Conservation (phyloP, 2,888 invertebrate genomes). For the Archaeoteleia sp. region DNA sequence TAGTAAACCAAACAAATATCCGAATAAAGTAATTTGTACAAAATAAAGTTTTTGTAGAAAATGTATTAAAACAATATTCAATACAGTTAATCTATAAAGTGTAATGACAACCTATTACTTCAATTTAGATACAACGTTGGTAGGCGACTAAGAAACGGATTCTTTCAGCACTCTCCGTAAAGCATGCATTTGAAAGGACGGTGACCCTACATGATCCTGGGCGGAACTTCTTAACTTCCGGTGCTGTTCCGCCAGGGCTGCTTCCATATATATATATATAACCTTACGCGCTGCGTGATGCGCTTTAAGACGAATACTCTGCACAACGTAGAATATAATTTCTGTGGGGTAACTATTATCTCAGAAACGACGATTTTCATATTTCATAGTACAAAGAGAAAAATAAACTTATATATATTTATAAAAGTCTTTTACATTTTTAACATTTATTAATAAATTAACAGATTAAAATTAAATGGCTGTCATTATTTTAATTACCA, state of each 20-base stretch:
- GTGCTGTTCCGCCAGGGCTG: constrained; percentile 70
- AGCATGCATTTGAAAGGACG: constrained; percentile 64
- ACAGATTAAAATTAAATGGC: not conserved
- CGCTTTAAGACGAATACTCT: constrained; percentile 27
- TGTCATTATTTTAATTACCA: not conserved
- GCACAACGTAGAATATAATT: constrained; percentile 4
- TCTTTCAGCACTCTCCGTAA: constrained; percentile 41
- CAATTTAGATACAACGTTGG: constrained; percentile 15
- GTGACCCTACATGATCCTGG: constrained; percentile 69
- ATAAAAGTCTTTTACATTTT: not conserved
- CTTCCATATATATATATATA: constrained; percentile 63
- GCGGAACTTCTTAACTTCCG: constrained; percentile 73
- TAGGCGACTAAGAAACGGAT: constrained; percentile 55
- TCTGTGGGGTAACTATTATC: constrained; percentile 4
- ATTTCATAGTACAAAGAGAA: constrained; percentile 1
- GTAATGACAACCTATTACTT: constrained; percentile 8
- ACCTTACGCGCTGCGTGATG: constrained; percentile 21
- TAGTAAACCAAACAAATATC: no score
- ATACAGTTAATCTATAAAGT: constrained; percentile 1
- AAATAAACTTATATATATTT: not conserved
- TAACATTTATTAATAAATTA: not conserved
- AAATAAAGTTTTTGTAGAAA: no score
- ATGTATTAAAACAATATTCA: not conserved
- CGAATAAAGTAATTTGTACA: no score
- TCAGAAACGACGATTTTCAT: constrained; percentile 1